Percentiles rank a stretch among this genome's conserved stretches.
These are phyloP conservation scores for Zosterops pallidus DNA, from an alignment of 2,113 vertebrate genomes.

Conservation along the genomic window DNA sequence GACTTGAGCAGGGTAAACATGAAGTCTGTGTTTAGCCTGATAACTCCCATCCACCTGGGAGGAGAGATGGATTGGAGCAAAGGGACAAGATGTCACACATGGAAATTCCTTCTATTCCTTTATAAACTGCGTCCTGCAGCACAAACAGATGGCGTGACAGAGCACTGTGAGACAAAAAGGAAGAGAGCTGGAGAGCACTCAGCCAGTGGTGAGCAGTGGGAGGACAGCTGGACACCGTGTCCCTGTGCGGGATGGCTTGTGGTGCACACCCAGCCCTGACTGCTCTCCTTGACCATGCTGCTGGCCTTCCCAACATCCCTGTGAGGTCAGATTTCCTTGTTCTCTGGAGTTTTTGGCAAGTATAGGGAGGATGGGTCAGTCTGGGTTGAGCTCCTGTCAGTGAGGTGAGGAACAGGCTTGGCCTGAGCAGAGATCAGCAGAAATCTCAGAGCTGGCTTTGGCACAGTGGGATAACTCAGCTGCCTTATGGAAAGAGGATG, in stretches of 20 bases:
- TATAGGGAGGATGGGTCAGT: background rate
- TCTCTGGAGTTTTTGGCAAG: rapidly evolving
- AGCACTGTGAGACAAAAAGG: background rate
- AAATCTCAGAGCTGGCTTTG: background rate
- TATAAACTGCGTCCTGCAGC: background rate
- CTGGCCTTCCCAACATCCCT: background rate
- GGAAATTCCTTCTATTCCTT: background rate
- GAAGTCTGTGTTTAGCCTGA: background rate
- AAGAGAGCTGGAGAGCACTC: background rate
- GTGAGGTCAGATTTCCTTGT: background rate
- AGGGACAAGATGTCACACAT: background rate
- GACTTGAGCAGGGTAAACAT: background rate
- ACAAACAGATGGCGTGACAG: background rate
- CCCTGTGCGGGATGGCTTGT: background rate
- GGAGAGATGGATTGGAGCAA: background rate
- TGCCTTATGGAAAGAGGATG: background rate
- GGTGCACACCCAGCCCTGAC: background rate
- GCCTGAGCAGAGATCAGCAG: background rate
- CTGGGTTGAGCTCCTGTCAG: background rate
- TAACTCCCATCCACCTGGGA: background rate
- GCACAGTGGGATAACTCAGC: background rate
- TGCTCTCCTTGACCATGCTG: background rate
- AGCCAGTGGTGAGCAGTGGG: background rate
- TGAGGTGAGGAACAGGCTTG: background rate
- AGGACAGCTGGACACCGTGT: background rate